Conservation (phyloP, 2,888 invertebrate genomes). For the Reticulitermes lucifugus region DNA sequence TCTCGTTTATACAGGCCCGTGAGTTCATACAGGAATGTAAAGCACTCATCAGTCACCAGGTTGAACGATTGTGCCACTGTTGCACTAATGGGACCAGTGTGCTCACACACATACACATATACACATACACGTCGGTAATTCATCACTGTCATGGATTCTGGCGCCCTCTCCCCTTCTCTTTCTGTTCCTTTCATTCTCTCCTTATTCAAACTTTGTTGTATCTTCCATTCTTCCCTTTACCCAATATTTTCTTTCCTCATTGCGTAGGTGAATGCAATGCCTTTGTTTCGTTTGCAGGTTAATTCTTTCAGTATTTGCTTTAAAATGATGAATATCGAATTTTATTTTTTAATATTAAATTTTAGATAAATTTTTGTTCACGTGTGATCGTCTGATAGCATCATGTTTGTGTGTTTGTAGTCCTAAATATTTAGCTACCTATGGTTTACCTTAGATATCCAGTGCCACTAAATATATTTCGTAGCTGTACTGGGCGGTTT, state of each 20-base stretch:
- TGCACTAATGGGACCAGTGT: background rate
- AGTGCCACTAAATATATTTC: too few species aligned
- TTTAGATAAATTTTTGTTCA: too few species aligned
- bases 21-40: too few species aligned
- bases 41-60: too few species aligned
- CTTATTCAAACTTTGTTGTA: slow-evolving; percentile 41
- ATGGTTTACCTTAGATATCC: too few species aligned
- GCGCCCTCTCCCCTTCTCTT: slow-evolving; percentile 23
- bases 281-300: slow-evolving; percentile 34
- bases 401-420: too few species aligned
- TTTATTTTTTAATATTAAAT: background rate
- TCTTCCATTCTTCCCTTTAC: slow-evolving; percentile 34
- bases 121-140: slow-evolving; percentile 44
- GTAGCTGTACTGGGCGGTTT: too few species aligned
- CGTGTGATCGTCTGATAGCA: too few species aligned
- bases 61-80: background rate
- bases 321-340: background rate
- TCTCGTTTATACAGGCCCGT: too few species aligned
- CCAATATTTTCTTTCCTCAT: slow-evolving; percentile 5
- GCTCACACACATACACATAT: slow-evolving; percentile 23
- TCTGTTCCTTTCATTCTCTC: slow-evolving; percentile 34
- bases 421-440: too few species aligned
- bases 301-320: background rate
- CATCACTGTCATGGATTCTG: slow-evolving; percentile 43
- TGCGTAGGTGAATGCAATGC: background rate